These are phyloP conservation scores for Microcebus tavaratra DNA, from an alignment of 2,113 vertebrate genomes.

Conservation along the genomic window DNA sequence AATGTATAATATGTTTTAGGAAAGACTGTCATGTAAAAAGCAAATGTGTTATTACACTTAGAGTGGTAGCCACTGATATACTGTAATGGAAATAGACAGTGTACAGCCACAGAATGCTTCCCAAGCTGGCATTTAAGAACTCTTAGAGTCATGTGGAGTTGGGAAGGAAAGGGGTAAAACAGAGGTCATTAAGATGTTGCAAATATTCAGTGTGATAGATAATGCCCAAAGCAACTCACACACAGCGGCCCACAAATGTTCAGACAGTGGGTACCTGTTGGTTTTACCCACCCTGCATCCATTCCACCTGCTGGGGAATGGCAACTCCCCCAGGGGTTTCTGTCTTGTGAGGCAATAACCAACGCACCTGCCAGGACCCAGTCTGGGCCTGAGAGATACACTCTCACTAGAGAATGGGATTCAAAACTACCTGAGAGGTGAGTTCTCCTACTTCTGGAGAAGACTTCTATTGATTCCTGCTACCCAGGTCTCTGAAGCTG, in stretches of 20 bases:
- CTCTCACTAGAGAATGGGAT: neutral
- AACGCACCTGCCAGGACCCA: neutral
- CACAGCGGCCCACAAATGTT: neutral
- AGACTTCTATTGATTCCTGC: neutral
- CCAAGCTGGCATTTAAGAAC: neutral
- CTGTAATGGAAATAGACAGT: neutral
- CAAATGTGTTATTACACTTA: neutral
- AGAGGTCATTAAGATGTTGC: neutral
- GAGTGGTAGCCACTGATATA: neutral
- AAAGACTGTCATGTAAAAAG: constrained; percentile 8
- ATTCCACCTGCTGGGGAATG: neutral
- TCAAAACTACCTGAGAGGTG: neutral
- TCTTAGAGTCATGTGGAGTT: neutral
- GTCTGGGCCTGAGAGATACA: neutral
- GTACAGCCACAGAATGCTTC: neutral
- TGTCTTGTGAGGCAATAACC: neutral
- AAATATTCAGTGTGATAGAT: neutral
- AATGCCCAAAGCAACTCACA: neutral
- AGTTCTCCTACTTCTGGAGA: neutral
- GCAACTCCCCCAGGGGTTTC: neutral
- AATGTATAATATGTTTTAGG: neutral
- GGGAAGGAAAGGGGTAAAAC: neutral
- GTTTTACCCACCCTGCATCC: neutral
- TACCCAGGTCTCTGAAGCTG: neutral
- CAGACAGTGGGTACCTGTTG: neutral